Evolutionary conservation across 2,797 vertebrate species (phyloP), one percentile per base, ranked within the genome.

Genomic region (Gobionotothen gibberifrons): DNA sequence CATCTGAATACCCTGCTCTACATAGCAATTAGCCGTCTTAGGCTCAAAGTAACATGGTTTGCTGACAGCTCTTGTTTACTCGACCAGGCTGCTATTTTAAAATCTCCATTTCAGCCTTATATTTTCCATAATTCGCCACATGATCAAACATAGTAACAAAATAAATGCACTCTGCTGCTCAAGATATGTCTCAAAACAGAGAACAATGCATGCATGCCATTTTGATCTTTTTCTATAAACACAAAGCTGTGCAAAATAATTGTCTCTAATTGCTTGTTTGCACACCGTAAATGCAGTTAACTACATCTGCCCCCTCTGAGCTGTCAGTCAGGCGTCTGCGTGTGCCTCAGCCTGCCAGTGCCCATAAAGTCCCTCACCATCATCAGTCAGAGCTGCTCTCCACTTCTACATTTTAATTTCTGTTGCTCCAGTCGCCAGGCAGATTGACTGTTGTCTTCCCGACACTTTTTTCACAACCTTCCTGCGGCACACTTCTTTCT

Each of bases 241-340:
- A 57, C 44, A 48, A 77, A 79, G 51, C 8, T 51, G 56, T 69
- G 61, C 22, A 19, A 46, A 19, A 59, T 85, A 85, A 85, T 80
- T 78, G 70, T 71, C 70, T 39, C 61, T 72, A 76, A 86, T 82
- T 78, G 72, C 53, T 81, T 84, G 80, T 89, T 86, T 86, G 67
- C 70, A 78, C 55, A 59, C 36, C 56, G 22, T 26, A 70, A 82
- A 72, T 9, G 17, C 51, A 36, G 60, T 79, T 69, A 56, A 78
- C 70, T 67, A 22, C 59, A 47, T 72, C 61, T 47, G n/a, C 69
- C 64, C 64, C 61, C 66, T 62, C 63, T 42, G 58, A 59, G 76
- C 67, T 67, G 68, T 60, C 83, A 76, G 66, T 84, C 78, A 87
- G 66, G 15, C 71, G 52, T 57, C 61, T 63, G 74, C 48, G 1